These are phyloP conservation scores for Mimachlamys varia DNA, from an alignment of 2,888 invertebrate species.

Conservation along the genomic window DNA sequence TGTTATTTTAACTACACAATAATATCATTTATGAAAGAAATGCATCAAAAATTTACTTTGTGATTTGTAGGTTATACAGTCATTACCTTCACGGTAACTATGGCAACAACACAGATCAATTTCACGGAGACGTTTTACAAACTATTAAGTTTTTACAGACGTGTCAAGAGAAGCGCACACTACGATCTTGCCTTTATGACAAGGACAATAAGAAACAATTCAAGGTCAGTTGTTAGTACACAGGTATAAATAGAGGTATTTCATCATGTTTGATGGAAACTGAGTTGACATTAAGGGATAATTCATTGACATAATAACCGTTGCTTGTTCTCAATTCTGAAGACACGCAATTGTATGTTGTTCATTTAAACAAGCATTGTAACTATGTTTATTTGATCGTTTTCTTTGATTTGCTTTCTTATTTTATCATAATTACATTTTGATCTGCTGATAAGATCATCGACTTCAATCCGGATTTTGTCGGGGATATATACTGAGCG, in stretches of 20 bases:
- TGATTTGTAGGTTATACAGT: constrained; percentile 55
- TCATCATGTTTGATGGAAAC: not conserved
- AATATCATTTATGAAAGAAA: not conserved
- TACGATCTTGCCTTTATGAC: constrained; percentile 58
- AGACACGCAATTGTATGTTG: too few species aligned
- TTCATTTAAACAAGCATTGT: too few species aligned
- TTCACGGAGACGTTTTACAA: constrained; percentile 52
- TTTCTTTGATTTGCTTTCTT: too few species aligned
- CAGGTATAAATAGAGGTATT: not conserved
- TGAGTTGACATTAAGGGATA: not conserved
- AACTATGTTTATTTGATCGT: too few species aligned
- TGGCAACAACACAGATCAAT: constrained; percentile 50
- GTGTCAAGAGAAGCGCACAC: constrained; percentile 47
- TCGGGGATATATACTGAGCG: too few species aligned
- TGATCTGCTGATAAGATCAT: too few species aligned
- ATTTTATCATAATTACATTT: too few species aligned
- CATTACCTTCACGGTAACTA: constrained; percentile 56
- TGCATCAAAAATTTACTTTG: not conserved
- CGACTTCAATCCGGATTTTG: too few species aligned
- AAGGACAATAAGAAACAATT: constrained; percentile 45
- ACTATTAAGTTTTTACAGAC: constrained; percentile 46
- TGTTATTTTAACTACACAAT: too few species aligned
- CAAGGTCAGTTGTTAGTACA: constrained; percentile 40
- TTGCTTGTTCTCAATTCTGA: too few species aligned
- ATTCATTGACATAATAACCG: too few species aligned